A percentile compares a stretch with the other conserved stretches of the same genome.
Evolutionary conservation across 2,888 invertebrate species (phyloP).

Genomic region (Drosophila imparisetae): DNA sequence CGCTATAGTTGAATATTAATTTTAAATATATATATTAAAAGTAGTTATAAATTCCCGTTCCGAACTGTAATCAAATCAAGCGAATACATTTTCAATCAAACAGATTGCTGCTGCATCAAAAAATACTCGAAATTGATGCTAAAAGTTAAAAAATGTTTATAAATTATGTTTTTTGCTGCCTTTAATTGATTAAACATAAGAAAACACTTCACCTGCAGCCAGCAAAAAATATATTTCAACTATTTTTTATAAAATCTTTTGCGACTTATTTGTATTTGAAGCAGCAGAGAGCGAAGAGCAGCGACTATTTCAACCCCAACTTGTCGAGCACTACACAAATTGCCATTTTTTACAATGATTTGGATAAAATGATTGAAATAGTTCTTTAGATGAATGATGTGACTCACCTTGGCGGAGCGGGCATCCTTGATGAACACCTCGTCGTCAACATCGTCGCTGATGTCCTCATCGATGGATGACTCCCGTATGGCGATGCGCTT

Average conservation of each 20-base stretch:
- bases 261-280: not conserved
- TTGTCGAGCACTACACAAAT: not conserved
- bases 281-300: not conserved
- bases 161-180: not conserved
- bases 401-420: conserved; percentile 87
- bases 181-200: not conserved
- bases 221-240: not conserved
- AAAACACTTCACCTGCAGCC: not conserved
- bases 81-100: not conserved
- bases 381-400: not conserved
- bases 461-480: conserved; percentile 89
- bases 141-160: not conserved
- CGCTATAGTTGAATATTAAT: conserved; percentile 81
- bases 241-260: not conserved
- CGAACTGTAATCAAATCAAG: not conserved
- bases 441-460: conserved; percentile 90
- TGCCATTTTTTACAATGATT: not conserved
- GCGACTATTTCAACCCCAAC: conserved; percentile 9
- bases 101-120: not conserved
- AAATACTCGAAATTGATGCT: not conserved
- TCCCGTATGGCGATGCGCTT: conserved; percentile 88
- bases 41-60: not conserved
- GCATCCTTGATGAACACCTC: conserved; percentile 92
- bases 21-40: not conserved
- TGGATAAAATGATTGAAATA: not conserved